phyloP scores from a whole-genome alignment of 2,888 invertebrate genomes.

The Torymus texanus region DNA sequence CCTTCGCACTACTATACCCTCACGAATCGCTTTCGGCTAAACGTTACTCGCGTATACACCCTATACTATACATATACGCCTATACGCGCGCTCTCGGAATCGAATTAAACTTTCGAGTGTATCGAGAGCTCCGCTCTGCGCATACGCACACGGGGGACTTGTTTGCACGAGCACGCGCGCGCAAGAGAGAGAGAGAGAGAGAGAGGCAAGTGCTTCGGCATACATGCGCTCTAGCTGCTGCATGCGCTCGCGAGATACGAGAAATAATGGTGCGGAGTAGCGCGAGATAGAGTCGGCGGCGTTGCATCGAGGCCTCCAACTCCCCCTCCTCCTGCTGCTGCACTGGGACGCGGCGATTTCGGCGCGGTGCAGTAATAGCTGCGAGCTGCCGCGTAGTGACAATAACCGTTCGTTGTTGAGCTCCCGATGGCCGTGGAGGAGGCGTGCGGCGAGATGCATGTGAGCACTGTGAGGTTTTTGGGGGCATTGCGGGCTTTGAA shows the following conservation, averaged over 20 bases:
- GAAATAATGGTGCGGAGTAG: not conserved
- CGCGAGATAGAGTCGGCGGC: not conserved
- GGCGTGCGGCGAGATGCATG: not conserved
- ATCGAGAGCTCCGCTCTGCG: conserved; percentile 68
- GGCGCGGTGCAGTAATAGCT: too few species aligned
- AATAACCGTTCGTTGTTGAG: not conserved
- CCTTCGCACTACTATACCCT: too few species aligned
- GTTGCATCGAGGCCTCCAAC: not conserved
- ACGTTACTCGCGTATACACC: too few species aligned
- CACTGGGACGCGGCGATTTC: too few species aligned
- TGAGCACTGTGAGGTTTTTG: too few species aligned
- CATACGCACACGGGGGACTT: conserved; percentile 53
- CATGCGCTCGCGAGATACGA: too few species aligned
- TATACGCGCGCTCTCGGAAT: too few species aligned
- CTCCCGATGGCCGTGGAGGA: not conserved
- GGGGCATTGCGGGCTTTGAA: too few species aligned
- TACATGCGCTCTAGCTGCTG: not conserved
- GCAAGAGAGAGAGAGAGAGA: conserved; percentile 16
- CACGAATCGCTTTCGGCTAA: too few species aligned
- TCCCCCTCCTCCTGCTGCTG: too few species aligned
- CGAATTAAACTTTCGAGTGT: conserved; percentile 69
- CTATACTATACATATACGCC: too few species aligned
- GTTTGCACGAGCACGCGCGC: not conserved
- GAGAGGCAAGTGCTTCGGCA: not conserved
- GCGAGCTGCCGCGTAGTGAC: not conserved